Percentiles rank a stretch among this genome's conserved stretches.
phyloP scores from a whole-genome alignment of 1,140 invertebrate species.

The Patella vulgata region DNA sequence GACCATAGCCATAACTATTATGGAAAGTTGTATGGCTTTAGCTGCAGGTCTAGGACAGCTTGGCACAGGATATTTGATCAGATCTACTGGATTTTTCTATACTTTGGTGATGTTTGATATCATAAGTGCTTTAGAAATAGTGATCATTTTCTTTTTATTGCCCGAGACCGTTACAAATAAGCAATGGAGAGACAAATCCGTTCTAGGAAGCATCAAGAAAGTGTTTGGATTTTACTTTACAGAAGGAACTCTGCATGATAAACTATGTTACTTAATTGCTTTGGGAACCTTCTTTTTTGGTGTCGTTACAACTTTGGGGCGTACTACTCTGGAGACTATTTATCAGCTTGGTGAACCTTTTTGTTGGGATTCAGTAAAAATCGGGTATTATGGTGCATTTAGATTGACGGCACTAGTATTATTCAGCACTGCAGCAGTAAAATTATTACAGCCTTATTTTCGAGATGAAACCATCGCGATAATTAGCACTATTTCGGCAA shows the following conservation, averaged over 20 bases:
- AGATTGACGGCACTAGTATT: background rate
- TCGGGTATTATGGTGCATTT: conserved; percentile 3
- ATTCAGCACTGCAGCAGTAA: background rate
- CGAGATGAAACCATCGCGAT: background rate
- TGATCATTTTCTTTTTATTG: background rate
- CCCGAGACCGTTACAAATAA: background rate
- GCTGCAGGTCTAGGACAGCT: background rate
- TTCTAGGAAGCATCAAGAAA: background rate
- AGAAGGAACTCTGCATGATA: background rate
- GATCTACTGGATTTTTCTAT: background rate
- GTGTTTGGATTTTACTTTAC: conserved; percentile 5
- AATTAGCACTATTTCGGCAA: background rate
- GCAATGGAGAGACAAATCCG: background rate
- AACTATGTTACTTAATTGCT: background rate
- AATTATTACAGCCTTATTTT: background rate
- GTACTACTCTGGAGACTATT: background rate
- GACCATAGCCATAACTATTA: background rate
- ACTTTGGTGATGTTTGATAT: background rate
- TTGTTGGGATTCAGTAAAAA: conserved; percentile 1
- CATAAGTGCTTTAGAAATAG: background rate
- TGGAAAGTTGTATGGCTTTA: conserved; percentile 1
- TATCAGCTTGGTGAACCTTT: background rate
- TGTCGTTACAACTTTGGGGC: background rate
- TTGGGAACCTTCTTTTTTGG: conserved; percentile 3
- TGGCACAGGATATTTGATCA: background rate